Conservation (phyloP, 1,140 invertebrate genomes). For the Laupala kohalensis region DNA sequence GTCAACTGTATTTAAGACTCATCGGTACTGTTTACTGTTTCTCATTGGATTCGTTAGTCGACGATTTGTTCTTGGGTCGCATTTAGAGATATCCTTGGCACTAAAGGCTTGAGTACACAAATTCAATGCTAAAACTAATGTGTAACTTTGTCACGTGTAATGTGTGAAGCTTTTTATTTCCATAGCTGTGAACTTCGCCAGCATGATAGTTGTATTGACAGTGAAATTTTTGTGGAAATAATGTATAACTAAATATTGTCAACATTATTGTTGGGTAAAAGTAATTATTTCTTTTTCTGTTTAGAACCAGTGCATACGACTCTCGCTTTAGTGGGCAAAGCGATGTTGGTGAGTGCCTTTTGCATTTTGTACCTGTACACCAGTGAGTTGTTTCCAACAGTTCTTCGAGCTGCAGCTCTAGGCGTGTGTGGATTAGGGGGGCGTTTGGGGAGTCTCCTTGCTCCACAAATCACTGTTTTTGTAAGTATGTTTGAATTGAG, state of each 20-base stretch:
- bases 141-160: too few relatives aligned
- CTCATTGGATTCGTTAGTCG: too few relatives aligned
- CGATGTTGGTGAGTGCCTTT: conserved; percentile 22
- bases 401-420: conserved; percentile 25
- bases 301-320: conserved; percentile 21
- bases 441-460: conserved; percentile 27
- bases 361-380: conserved; percentile 25
- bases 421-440: conserved; percentile 25
- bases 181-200: too few relatives aligned
- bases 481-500: background rate
- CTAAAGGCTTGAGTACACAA: too few relatives aligned
- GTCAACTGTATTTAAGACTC: too few relatives aligned
- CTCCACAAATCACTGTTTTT: conserved; percentile 22
- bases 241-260: background rate
- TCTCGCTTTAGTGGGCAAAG: conserved; percentile 24
- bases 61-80: too few relatives aligned
- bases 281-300: conserved; percentile 12
- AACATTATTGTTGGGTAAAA: background rate
- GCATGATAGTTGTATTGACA: too few relatives aligned
- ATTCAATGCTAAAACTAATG: too few relatives aligned
- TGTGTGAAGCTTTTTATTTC: too few relatives aligned
- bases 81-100: too few relatives aligned
- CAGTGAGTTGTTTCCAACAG: conserved; percentile 29
- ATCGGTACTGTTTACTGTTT: too few relatives aligned
- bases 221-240: too few relatives aligned